A percentile compares a stretch with the other conserved stretches of the same genome.
Evolutionary conservation across 1,140 invertebrate genomes (phyloP).

Genomic region (Coenobita brevimanus): DNA sequence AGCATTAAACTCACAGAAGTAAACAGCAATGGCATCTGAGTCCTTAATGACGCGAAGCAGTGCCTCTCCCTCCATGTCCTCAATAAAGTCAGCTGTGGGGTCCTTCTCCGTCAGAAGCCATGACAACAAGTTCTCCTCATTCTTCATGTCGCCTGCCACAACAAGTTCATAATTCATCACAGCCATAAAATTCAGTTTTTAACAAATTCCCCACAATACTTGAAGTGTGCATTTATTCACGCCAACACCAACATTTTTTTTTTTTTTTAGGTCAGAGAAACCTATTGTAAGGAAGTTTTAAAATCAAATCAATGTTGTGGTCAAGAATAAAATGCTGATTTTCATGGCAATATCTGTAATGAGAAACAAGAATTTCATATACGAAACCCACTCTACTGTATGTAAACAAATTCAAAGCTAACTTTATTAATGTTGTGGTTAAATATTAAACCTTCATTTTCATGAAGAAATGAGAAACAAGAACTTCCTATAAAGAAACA

Average conservation of each 20-base stretch:
- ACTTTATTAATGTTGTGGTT: not conserved
- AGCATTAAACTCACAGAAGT: constrained; percentile 71
- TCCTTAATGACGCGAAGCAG: constrained; percentile 70
- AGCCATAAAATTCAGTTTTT: no score
- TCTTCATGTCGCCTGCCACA: constrained; percentile 84
- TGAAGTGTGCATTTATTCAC: no score
- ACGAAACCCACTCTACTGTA: not conserved
- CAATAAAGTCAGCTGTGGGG: constrained; percentile 73
- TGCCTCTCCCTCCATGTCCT: constrained; percentile 72
- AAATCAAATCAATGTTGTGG: no score
- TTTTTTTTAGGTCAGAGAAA: no score
- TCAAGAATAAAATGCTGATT: no score
- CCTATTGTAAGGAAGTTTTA: no score
- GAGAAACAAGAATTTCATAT: not conserved
- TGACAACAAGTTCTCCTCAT: constrained; percentile 92
- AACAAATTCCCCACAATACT: no score
- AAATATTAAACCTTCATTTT: no score
- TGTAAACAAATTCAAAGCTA: not conserved
- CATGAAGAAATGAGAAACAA: no score
- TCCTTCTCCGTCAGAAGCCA: constrained; percentile 81
- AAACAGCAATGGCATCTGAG: constrained; percentile 71
- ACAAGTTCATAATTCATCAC: no score
- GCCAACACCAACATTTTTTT: no score
- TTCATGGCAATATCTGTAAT: not conserved
- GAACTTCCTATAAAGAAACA: no score